Conservation (phyloP, 2,113 vertebrate genomes). For the Cyrtonyx montezumae region DNA sequence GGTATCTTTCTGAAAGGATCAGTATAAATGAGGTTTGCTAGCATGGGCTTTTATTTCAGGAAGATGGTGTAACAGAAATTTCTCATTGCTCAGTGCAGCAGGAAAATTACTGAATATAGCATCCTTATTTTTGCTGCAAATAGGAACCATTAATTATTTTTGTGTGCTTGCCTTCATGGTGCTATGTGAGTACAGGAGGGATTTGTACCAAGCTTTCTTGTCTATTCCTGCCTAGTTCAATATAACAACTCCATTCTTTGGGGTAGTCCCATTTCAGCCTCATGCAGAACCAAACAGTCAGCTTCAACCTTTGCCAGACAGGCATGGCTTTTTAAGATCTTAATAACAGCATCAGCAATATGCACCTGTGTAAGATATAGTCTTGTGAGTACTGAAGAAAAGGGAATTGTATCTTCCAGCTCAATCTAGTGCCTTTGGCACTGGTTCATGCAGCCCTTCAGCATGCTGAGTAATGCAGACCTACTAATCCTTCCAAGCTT, state of each 20-base stretch:
- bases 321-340: neutral
- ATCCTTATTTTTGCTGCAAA: neutral
- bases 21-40: neutral
- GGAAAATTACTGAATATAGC: neutral
- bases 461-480: neutral
- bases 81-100: neutral
- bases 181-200: neutral
- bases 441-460: neutral
- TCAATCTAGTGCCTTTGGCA: neutral
- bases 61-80: neutral
- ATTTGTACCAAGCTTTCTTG: neutral
- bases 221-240: neutral
- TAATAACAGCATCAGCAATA: accelerated
- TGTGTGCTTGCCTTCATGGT: neutral
- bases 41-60: neutral
- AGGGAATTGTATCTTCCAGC: neutral
- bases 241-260: neutral
- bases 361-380: neutral
- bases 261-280: neutral
- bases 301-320: neutral
- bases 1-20: neutral
- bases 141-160: neutral
- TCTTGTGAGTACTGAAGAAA: neutral
- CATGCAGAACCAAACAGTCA: neutral
- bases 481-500: neutral